Base-by-base conservation (phyloP, 1,140 invertebrate species). In the Dryas iulia region DNA sequence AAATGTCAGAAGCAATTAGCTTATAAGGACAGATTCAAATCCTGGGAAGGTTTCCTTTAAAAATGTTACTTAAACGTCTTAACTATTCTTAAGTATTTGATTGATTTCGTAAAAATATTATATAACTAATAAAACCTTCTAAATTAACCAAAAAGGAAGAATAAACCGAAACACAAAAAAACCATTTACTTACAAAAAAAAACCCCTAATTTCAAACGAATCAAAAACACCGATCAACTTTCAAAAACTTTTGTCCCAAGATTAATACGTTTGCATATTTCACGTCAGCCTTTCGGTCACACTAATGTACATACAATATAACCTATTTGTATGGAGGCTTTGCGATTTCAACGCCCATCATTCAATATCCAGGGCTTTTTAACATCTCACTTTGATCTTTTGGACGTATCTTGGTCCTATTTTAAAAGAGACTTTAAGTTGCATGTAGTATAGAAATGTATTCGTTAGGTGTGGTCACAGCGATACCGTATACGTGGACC, bases 401-500 rank as follows among this genome's bases (percentile, higher is more conserved):
- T 39, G 14, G 35, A 18, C n/a, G n/a, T n/a, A n/a, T 39, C n/a
- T 39, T 39, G 6, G 7, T 7, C 4, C 6, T n/a, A 18, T 39
- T 18, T 39, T 18, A 39, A 1, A 18, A 39, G 14, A 2, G 2
- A 28, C 11, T 0, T 1, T 31, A 39, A 18, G 14, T 14, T 18
- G 6, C 6, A 28, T 28, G 26, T 3, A 28, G 26, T 3, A 28
- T 3, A 3, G 6, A 18, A 47, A 18, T 47, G 10, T 47, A 0
- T 18, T 47, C 14, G 21, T 78, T 77, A 79, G 76, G 79, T 84
- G 78, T 76, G 81, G 58, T 78, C 69, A 71, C 78, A 87, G 83
- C 86, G 85, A 87, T 90, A 84, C 81, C n/a, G n/a, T n/a, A 81
- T 82, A 70, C 77, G n/a, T 76, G 76, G 84, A 76, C 59, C 65